Conservation (phyloP, 2,113 vertebrate genomes). For the Corapipo altera region DNA sequence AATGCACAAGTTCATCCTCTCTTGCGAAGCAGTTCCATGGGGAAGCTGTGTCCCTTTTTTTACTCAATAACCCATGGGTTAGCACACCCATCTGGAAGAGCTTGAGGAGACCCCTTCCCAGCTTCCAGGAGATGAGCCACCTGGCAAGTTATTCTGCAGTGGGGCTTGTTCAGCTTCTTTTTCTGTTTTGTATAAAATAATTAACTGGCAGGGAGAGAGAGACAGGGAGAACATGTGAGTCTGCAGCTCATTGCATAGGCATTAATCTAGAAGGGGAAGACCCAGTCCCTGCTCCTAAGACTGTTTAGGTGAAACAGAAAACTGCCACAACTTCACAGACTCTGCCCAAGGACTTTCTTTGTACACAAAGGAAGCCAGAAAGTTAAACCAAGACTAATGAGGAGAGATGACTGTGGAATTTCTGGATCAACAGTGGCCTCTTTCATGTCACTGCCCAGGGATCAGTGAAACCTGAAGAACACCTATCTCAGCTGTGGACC, state of each 20-base stretch:
- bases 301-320: not conserved
- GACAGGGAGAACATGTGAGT: constrained; percentile 4
- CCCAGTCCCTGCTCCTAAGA: not conserved
- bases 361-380: not conserved
- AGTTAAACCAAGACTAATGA: not conserved
- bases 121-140: not conserved
- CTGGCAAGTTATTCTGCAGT: not conserved
- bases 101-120: not conserved
- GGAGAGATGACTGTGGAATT: not conserved
- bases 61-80: not conserved
- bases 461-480: not conserved
- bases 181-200: constrained; percentile 62
- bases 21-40: not conserved
- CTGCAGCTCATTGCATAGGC: constrained; percentile 33
- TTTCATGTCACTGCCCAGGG: not conserved
- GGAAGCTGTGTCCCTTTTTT: not conserved
- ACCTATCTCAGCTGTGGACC: not conserved
- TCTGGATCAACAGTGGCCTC: not conserved
- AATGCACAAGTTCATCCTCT: not conserved
- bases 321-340: not conserved
- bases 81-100: not conserved
- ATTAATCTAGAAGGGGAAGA: not conserved
- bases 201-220: not conserved
- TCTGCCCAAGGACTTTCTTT: not conserved
- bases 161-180: constrained; percentile 25